phyloP scores from a whole-genome alignment of 2,888 invertebrate species.

The Caenorhabditis sulstoni region DNA sequence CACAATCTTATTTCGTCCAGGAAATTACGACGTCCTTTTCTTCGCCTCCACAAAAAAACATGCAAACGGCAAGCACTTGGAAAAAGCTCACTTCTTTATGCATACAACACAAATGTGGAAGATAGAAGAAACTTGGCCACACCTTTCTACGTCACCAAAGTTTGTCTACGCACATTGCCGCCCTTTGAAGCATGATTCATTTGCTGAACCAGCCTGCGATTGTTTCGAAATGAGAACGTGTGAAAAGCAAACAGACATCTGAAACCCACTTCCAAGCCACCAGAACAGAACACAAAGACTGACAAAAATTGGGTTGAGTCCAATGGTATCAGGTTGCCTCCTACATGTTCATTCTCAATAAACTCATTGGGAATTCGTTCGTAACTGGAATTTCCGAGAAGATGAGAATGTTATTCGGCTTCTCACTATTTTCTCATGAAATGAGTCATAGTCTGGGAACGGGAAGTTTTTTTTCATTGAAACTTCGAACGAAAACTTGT shows the following conservation, averaged over 20 bases:
- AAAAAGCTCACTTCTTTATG: background rate
- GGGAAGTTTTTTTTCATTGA: no score
- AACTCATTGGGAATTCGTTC: no score
- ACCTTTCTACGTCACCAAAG: constrained; percentile 33
- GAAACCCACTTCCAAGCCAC: background rate
- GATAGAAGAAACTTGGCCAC: constrained; percentile 27
- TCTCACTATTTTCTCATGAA: background rate
- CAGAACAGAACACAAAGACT: no score
- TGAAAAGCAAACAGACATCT: constrained; percentile 6
- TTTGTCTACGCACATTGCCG: constrained; percentile 5
- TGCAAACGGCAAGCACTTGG: background rate
- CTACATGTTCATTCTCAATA: no score
- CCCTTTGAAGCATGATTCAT: constrained; percentile 35
- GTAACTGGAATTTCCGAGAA: no score
- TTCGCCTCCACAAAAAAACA: background rate
- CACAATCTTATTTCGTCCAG: constrained; percentile 9
- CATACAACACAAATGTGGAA: constrained; percentile 13
- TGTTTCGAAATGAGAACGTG: constrained; percentile 9
- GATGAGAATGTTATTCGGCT: constrained; percentile 12
- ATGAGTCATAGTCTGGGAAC: constrained; percentile 2
- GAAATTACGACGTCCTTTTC: background rate
- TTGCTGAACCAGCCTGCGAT: constrained; percentile 8
- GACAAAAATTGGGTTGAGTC: no score
- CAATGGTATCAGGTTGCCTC: no score
- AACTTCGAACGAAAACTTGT: no score